phyloP scores from a whole-genome alignment of 2,113 vertebrate genomes.

The Oxygymnocypris stewartii region DNA sequence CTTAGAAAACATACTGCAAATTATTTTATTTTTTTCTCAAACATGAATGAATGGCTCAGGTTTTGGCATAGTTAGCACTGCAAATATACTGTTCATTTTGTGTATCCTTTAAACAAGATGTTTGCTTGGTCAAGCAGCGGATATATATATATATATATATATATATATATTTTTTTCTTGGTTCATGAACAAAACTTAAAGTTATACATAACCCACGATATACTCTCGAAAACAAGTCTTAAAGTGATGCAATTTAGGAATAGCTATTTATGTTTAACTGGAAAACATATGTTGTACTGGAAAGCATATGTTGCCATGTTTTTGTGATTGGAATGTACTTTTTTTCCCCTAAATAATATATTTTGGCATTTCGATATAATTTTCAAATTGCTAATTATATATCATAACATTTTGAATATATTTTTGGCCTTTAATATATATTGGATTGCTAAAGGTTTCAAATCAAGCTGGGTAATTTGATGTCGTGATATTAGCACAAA shows the following conservation, averaged over 20 bases:
- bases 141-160: too few relatives aligned
- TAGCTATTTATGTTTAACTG: too few relatives aligned
- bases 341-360: too few relatives aligned
- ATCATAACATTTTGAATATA: too few relatives aligned
- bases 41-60: background rate
- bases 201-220: background rate
- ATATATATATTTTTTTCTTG: too few relatives aligned
- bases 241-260: background rate
- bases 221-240: background rate
- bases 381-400: too few relatives aligned
- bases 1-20: slow-evolving; percentile 32
- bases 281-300: too few relatives aligned
- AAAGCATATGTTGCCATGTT: background rate
- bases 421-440: too few relatives aligned
- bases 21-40: too few relatives aligned
- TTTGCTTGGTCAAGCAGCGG: background rate
- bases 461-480: background rate
- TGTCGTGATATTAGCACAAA: background rate
- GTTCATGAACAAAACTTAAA: background rate
- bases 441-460: slow-evolving; percentile 53
- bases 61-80: background rate
- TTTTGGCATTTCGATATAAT: too few relatives aligned
- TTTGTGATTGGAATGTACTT: background rate
- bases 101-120: background rate
- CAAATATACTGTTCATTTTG: background rate